These are phyloP conservation scores for Silurus meridionalis DNA, from an alignment of 2,113 vertebrate genomes.

Conservation along the genomic window DNA sequence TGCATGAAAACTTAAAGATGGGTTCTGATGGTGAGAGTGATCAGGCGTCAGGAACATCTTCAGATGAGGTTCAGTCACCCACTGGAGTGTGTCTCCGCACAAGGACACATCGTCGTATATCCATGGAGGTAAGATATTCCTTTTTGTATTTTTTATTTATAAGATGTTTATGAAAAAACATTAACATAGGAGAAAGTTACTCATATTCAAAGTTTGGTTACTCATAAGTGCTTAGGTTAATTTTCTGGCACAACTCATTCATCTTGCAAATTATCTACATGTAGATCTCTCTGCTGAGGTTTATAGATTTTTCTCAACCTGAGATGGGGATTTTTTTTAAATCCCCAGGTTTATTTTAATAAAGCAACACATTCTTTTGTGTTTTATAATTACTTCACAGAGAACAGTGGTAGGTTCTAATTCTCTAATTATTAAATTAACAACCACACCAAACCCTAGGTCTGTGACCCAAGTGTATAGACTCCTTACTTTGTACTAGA, in stretches of 20 bases:
- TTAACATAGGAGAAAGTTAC: not conserved
- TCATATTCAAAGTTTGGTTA: not conserved
- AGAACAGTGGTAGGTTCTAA: not conserved
- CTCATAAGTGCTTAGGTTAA: not conserved
- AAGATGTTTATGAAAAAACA: not conserved
- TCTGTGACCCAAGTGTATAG: not conserved
- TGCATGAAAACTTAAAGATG: constrained; percentile 99
- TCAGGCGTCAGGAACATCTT: constrained; percentile 97
- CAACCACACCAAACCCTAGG: not conserved
- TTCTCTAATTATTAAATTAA: not conserved
- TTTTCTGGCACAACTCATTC: not conserved
- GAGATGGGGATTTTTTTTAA: not conserved
- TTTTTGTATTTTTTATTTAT: not conserved
- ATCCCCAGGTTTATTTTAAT: too few species aligned
- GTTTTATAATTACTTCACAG: not conserved
- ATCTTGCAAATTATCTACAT: not conserved
- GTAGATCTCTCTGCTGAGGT: not conserved
- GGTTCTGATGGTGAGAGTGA: constrained; percentile 98
- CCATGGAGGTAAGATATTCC: constrained; percentile 87
- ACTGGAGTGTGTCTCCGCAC: constrained; percentile 95
- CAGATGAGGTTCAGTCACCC: constrained; percentile 97
- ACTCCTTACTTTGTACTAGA: not conserved
- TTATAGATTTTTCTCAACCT: not conserved
- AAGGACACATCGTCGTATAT: constrained; percentile 90
- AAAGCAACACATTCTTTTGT: not conserved